phyloP scores from a whole-genome alignment of 2,888 invertebrate genomes.

The Drosophila demipolita region DNA sequence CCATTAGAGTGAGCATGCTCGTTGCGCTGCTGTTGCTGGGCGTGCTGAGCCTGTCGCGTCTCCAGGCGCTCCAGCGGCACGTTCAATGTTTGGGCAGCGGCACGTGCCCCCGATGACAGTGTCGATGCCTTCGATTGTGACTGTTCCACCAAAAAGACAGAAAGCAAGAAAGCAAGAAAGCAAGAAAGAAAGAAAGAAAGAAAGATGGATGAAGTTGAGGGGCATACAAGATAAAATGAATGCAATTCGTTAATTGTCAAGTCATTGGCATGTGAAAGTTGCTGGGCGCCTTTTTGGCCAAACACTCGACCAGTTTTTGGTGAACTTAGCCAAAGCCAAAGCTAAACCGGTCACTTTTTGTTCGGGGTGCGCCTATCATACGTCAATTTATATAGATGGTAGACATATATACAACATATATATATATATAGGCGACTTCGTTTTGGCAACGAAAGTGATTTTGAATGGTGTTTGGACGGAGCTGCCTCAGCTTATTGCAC shows the following conservation, averaged over 20 bases:
- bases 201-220: not conserved
- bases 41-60: constrained; percentile 75
- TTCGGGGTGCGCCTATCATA: constrained; percentile 26
- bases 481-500: constrained; percentile 19
- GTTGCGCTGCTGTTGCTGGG: constrained; percentile 39
- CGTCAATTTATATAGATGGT: not conserved
- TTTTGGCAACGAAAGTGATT: constrained; percentile 69
- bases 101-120: constrained; percentile 84
- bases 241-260: constrained; percentile 65
- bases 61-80: constrained; percentile 85
- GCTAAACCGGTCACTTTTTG: constrained; percentile 21
- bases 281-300: constrained; percentile 61
- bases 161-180: constrained; percentile 1
- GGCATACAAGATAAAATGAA: constrained; percentile 17
- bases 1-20: constrained; percentile 60
- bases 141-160: constrained; percentile 54
- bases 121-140: constrained; percentile 85
- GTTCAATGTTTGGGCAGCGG: constrained; percentile 85
- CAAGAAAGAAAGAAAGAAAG: constrained; percentile 1
- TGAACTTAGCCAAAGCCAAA: constrained; percentile 8
- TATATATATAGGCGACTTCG: not conserved
- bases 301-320: constrained; percentile 30
- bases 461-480: not conserved
- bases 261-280: constrained; percentile 77
- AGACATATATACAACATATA: not conserved